Base-by-base conservation (phyloP, 1,140 invertebrate genomes). In the Phymorhynchus buccinoides region DNA sequence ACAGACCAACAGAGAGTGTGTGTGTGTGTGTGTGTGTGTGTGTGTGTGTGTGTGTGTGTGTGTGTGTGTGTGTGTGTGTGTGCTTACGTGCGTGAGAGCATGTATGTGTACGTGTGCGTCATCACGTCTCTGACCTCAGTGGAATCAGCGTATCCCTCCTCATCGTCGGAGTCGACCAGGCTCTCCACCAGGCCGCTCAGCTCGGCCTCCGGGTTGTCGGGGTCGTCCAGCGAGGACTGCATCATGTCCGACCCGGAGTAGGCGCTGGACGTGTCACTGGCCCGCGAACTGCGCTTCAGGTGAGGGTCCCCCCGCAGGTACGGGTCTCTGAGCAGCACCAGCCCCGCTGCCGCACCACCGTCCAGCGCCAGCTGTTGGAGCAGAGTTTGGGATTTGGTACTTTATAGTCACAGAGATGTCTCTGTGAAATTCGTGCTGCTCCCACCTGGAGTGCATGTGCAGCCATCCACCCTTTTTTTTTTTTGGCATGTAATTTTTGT, bases 211-310 rank as follows among this genome's bases (percentile, higher is more conserved):
- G 88, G 89, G 92, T 98, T 97, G 92, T 98, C 97, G 89, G 98
- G 97, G 56, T 93, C 94, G 85, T 94, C 94, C 44, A 94, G 88
- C 1, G 94, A 94, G 16, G 92, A 93, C 90, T 97, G 97, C 97
- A 99, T 98, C 86, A 97, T 98, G 94, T 99, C 97, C 80, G 97
- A 98, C 44, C 97, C 98, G 90, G 97, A 98, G 93, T 98, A 98
- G 18, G 92, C 97, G 86, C 97, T 98, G 93, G 97, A 98, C 3
- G 97, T 98, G 93, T 99, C 97, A 92, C 97, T 98, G 42, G 97
- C 97, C 92, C 97, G 97, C 32, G 96, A 97, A 89, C 96, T 96
- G 84, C 96, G 95, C 91, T 96, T 97, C 88, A 83, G 16, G 32
- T 66, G 62, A n/a, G 71, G 81, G 16, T 83, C 81, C 16, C 62